Evolutionary conservation across 2,888 invertebrate genomes (phyloP), one percentile per base, ranked within the genome.

Genomic region (Gymnosoma rotundatum): DNA sequence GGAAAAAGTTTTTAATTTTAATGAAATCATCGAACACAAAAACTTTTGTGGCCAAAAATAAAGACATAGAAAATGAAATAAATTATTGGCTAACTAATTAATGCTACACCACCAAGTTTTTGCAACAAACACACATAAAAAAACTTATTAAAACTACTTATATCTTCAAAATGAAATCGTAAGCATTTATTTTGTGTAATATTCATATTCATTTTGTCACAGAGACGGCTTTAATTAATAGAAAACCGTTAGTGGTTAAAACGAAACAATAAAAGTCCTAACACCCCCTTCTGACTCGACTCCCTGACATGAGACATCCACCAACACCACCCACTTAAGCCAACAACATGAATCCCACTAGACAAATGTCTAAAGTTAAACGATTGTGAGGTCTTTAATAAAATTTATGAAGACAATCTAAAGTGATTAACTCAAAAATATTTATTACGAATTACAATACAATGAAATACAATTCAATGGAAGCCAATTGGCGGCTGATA

Each of bases 161-260:
- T 80, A 75, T 83, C 36, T 80, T 48, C 56, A 42, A 80, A 80
- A 76, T 73, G 76, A 83, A 76, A 83, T 83, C 75, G 83, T 78
- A 83, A 83, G 80, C 83, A 83, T 69, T 80, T 79, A 42, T 79
- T 75, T 78, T 45, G 14, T 60, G 36, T 60, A 32, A 67, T 80
- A 56, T 52, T 63, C 42, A 42, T 42, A 42, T 42, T 42, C 12
- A 42, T 42, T 64, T 70, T 70, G 56, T 80, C 61, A 69, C 74
- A 74, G 67, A 74, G 21, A 66, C 74, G 14, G 52, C 69, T 32
- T 50, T 32, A 78, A 42, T 54, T 45, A 50, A 45, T 63, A 42
- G 36, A 54, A 20, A 56, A 70, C 45, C 45, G 52, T 80, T 63
- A 75, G 67, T 81, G 61, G 70, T 75, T 81, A 38, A 63, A 69